phyloP scores from a whole-genome alignment of 1,140 invertebrate genomes.

The Meloidogyne exigua region DNA sequence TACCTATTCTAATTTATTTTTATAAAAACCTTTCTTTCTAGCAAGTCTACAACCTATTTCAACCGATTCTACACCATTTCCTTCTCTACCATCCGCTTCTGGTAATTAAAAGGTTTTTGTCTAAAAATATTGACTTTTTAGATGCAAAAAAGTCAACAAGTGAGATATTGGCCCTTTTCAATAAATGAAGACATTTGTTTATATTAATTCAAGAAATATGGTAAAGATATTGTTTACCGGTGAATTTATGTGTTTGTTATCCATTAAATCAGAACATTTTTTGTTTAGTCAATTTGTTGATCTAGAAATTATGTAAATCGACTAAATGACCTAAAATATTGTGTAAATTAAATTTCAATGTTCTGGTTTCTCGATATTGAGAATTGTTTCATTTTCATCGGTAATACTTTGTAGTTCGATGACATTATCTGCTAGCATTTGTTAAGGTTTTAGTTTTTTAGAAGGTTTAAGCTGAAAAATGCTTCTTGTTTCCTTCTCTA shows the following conservation, averaged over 20 bases:
- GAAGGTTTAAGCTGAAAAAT: too few relatives aligned
- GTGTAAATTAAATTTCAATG: too few relatives aligned
- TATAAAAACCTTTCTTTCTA: neutral
- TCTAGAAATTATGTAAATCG: too few relatives aligned
- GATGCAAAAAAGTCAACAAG: conserved; percentile 30
- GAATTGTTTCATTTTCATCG: too few relatives aligned
- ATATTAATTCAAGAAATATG: neutral
- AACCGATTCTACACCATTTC: conserved; percentile 6
- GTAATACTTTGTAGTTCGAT: too few relatives aligned
- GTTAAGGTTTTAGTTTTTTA: too few relatives aligned
- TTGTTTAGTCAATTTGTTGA: too few relatives aligned
- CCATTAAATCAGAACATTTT: too few relatives aligned
- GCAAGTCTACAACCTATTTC: neutral
- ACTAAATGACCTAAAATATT: too few relatives aligned
- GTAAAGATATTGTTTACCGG: neutral
- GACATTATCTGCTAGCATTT: too few relatives aligned
- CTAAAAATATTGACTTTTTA: neutral
- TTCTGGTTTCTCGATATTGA: too few relatives aligned
- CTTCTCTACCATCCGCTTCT: neutral
- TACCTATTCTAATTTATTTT: neutral
- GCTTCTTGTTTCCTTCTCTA: too few relatives aligned
- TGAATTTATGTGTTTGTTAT: neutral
- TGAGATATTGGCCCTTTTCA: conserved; percentile 32
- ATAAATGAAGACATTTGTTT: neutral
- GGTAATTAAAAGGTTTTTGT: neutral